Evolutionary conservation across 2,113 vertebrate species (phyloP), one percentile per base, ranked within the genome.

Genomic region (Melanocharis versteri): DNA sequence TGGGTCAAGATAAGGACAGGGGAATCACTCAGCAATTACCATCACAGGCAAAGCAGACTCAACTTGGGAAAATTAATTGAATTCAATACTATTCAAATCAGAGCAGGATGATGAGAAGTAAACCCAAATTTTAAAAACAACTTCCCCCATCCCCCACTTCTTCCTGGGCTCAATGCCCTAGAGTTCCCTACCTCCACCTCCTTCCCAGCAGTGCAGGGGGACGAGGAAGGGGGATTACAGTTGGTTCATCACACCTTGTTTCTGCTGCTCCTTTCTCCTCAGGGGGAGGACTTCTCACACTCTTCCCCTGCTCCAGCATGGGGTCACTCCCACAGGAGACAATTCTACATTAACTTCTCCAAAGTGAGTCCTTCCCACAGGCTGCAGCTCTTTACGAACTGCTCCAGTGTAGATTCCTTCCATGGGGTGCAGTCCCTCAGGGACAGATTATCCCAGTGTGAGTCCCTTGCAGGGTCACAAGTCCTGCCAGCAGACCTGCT

Each of bases 171-270:
- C 28, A 44, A 30, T 45, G 57, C 42, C 37, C 48, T 5, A 8
- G 56, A 83, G 42, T 18, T 83, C 23, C 37, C 48, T 24, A 37
- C 27, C 37, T 90, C 24, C 30, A 42, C 11, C 33, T 64, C 42
- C 37, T 64, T 37, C 37, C 28, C 42, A 62, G 33, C 2, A 1
- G 33, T n/a, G 11, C 37, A 64, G 33, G 20, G 23, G 19, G 6
- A 64, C 0, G 0, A 53, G 37, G 16, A 77, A 44, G 24, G 13
- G 15, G 10, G 4, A 3, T 23, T 42, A 28, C 15, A 37, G 12
- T 7, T 56, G 31, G 17, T 48, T 70, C 26, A 69, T 42, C 40
- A 62, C 48, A 21, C 0, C 0, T n/a, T 30, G 31, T 17, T 62
- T 69, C 56, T 83, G 26, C 64, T 20, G 18, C 42, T 83, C 22